Evolutionary conservation across 2,797 vertebrate species (phyloP).

Genomic region (Takifugu ocellatus): DNA sequence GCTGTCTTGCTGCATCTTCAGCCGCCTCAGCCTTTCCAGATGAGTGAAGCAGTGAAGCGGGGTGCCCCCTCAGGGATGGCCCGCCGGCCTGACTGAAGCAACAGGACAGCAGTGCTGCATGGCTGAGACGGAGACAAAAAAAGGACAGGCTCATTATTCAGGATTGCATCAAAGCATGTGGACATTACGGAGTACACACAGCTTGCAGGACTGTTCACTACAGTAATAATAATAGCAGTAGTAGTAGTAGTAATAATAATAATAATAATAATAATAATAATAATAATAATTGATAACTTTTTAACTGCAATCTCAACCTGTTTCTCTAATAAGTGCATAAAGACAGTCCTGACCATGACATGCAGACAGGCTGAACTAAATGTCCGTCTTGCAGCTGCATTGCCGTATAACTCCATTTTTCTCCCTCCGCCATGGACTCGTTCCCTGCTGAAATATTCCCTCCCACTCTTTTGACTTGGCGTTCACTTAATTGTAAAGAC

Average conservation of each 20-base stretch:
- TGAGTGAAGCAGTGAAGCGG: slow-evolving; percentile 45
- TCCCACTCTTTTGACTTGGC: background rate
- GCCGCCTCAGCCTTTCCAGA: slow-evolving; percentile 58
- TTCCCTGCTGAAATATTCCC: background rate
- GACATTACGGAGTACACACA: slow-evolving; percentile 1
- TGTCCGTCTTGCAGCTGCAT: background rate
- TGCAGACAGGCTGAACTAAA: no score
- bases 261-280: no score
- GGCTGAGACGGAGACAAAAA: slow-evolving; percentile 32
- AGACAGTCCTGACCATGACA: background rate
- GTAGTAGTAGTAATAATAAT: no score
- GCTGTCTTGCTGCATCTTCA: slow-evolving; percentile 77
- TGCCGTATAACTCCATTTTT: background rate
- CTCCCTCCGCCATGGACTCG: no score
- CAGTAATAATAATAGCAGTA: background rate
- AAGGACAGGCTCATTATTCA: slow-evolving; percentile 23
- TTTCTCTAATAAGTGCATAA: no score
- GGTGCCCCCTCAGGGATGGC: slow-evolving; percentile 54
- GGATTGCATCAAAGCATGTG: slow-evolving; percentile 13
- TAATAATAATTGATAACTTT: no score
- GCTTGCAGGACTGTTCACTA: background rate
- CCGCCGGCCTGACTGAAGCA: slow-evolving; percentile 44
- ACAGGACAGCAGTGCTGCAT: slow-evolving; percentile 47
- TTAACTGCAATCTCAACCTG: background rate
- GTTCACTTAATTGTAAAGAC: background rate